These are phyloP conservation scores for Coptodon bakossiorum DNA, from an alignment of 2,113 vertebrate genomes.

Conservation along the genomic window DNA sequence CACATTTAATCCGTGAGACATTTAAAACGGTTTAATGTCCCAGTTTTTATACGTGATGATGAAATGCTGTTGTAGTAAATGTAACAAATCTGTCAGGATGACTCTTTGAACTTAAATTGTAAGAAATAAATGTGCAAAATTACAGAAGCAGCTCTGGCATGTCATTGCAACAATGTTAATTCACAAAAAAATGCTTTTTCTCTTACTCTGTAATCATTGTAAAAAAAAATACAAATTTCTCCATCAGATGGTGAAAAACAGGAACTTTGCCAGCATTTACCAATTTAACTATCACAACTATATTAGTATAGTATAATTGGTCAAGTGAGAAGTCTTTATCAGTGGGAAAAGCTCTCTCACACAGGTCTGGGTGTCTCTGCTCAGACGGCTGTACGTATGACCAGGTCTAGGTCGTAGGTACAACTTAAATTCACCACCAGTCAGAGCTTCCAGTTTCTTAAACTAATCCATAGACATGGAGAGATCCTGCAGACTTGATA, in stretches of 20 bases:
- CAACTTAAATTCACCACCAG: neutral
- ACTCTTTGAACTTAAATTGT: neutral
- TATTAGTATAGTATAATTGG: neutral
- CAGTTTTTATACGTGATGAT: neutral
- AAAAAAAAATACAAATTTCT: neutral
- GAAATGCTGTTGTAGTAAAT: neutral
- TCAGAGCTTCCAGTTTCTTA: neutral
- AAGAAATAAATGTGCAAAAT: neutral
- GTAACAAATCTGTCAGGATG: neutral
- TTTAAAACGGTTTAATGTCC: neutral
- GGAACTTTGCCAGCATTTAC: neutral
- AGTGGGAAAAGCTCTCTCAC: neutral
- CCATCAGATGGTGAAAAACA: neutral
- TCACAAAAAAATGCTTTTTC: neutral
- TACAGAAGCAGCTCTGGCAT: neutral
- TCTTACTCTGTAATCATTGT: neutral
- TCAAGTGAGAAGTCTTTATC: neutral
- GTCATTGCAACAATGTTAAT: neutral
- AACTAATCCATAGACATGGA: neutral
- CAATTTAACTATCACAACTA: neutral
- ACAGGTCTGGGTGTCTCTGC: neutral
- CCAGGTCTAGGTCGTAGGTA: neutral
- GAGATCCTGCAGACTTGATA: neutral
- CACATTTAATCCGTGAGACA: neutral
- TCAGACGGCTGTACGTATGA: neutral